Base-by-base conservation (phyloP, 2,113 vertebrate species). In the Rhynchomys soricoides region DNA sequence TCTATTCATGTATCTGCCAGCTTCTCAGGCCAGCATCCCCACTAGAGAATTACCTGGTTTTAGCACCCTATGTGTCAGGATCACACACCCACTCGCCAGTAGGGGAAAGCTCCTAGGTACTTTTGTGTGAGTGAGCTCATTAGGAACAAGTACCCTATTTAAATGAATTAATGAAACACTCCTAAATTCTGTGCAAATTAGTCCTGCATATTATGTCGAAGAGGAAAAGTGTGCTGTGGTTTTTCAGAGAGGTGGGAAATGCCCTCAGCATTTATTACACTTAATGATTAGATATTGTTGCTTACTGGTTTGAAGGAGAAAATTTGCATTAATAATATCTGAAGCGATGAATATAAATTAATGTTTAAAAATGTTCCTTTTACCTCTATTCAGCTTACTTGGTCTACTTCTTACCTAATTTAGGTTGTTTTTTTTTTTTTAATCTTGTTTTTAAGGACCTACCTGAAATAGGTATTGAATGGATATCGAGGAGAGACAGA, bases 121-220 rank as follows among this genome's bases (percentile, higher is more conserved):
- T 62, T 95, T 62, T 34, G 43, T 95, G 89, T 29, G 74, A 91
- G 75, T 96, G 86, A 95, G 90, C 90, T 97, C 95, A 92, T 97
- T 88, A 92, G 64, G 86, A 97, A 57, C n/a, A 79, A 86, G 88
- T 70, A 91, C 78, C 66, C 66, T 86, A 83, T 92, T 97, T 96
- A 93, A 86, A 83, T 74, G 93, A 94, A 95, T 89, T 90, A 93
- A 94, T 77, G 93, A 94, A 95, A 89, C 11, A 26, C 73, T 92
- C 85, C 66, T 37, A 75, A 94, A 75, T 92, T 70, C 95, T 96
- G 93, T 94, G 86, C 79, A 95, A 92, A 93, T 95, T 90, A 93
- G 62, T 43, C 66, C 86, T 83, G 86, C 83, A 73, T 52, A 62
- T 82, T 74, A 62, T 16, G 77, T 87, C 8, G 57, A 45, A 93